Evolutionary conservation across 2,113 vertebrate species (phyloP), one percentile per base, ranked within the genome.

Genomic region (Copsychus sechellarum): DNA sequence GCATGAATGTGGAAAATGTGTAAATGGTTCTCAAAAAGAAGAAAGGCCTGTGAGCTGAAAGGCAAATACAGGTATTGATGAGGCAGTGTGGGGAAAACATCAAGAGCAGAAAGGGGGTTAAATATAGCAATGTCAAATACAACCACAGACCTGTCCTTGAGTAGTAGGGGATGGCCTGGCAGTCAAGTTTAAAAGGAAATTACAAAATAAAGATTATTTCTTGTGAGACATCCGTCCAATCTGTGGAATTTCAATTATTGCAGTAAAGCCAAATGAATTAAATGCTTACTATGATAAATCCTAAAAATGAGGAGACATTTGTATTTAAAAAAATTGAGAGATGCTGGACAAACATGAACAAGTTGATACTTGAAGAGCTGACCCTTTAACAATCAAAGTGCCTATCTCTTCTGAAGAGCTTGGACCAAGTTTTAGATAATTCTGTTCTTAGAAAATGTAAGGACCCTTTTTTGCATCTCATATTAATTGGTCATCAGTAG

Each of bases 321-420:
- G 14, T 48, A 77, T 66, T 66, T 48, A 1, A 8, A 24, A 12
- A 66, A 51, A 16, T 21, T 2, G 31, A 45, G 20, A 26, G 15
- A 72, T 18, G 5, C 29, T 62, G 21, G 28, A 23, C 8, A 56
- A 56, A 61, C 5, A 19, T 11, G 42, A 67, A 53, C 20, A 66
- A 47, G 17, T 11, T 48, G 26, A 18, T 9, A n/a, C 12, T 45
- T 21, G 28, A 50, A 53, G 36, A 53, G 29, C 1, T 47, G 45
- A 31, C 8, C 17, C 13, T 53, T 25, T 31, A 45, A 43, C 17
- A 50, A 29, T 13, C 0, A 0, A 90, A 66, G 16, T 50, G 24
- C 8, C 24, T 21, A 18, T 21, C 17, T 24, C 28, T 60, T 66
- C 58, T 61, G 11, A 61, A 54, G 33, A 56, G 14, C 33, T 50